Conservation (phyloP, 1,140 invertebrate species). For the Halictus rubicundus region DNA sequence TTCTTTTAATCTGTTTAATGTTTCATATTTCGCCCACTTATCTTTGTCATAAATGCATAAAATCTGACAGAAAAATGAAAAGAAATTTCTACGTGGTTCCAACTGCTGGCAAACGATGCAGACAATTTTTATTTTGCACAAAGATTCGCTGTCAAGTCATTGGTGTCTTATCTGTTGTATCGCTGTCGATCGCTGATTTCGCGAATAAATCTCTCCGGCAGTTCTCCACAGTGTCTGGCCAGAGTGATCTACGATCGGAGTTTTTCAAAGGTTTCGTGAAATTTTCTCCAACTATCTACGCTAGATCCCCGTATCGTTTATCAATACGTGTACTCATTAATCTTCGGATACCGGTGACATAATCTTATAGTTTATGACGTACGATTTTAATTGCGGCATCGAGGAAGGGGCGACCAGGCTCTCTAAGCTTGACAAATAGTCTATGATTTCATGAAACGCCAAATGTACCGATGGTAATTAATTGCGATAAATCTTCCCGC, state of each 20-base stretch:
- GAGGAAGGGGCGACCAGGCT: not conserved
- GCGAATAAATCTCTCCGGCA: constrained; percentile 8
- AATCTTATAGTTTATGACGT: constrained; percentile 26
- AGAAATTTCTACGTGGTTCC: too few species aligned
- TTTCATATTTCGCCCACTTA: too few species aligned
- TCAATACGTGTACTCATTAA: constrained; percentile 31
- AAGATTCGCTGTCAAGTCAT: too few species aligned
- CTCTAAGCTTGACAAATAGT: constrained; percentile 44
- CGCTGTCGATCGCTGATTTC: not conserved
- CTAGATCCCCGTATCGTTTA: constrained; percentile 4
- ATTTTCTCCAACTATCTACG: constrained; percentile 6
- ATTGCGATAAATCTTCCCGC: constrained; percentile 31
- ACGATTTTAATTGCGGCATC: constrained; percentile 19
- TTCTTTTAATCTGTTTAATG: too few species aligned
- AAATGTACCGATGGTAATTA: not conserved
- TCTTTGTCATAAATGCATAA: too few species aligned
- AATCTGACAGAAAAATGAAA: too few species aligned
- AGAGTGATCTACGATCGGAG: not conserved
- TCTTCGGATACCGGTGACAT: constrained; percentile 18
- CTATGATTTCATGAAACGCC: constrained; percentile 19
- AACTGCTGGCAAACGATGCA: too few species aligned
- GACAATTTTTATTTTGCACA: too few species aligned
- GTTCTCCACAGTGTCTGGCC: constrained; percentile 1
- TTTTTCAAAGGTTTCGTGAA: not conserved
- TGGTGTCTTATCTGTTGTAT: too few species aligned